Base-by-base conservation (phyloP, 30 jellyfish, hydroid and myxozoan genomes). In the Hydra vulgaris region DNA sequence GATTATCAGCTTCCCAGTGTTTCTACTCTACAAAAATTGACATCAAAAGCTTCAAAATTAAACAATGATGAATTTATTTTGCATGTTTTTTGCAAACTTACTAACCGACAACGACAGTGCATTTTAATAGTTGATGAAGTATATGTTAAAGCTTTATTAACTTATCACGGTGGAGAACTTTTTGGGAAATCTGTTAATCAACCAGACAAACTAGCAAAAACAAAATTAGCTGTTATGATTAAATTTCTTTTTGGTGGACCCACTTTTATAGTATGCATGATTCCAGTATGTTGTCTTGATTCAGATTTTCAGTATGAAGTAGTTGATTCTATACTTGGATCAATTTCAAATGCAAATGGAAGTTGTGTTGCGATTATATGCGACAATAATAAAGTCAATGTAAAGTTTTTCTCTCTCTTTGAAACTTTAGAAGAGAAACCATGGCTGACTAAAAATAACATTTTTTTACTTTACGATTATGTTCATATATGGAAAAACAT, bases 381-480 rank as follows among this genome's bases (percentile, higher is more conserved):
- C 16, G 75, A 68, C 27, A 68, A n/a, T 68, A 68, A 68, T 68
- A 68, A 23, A 68, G 75, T 68, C 26, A 68, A 68, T 23, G 26
- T n/a, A 68, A n/a, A 20, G 27, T 68, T 68, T 68, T 68, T 68
- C 75, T n/a, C 25, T n/a, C 25, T n/a, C 26, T 68, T 68, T 68
- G 27, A 68, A n/a, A 68, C 25, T 20, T 20, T 68, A 23, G 26
- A 20, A 68, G 75, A 68, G 27, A 68, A 68, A 68, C 75, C 75
- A n/a, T 68, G 75, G 75, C 27, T 68, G 27, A 68, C 75, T 68
- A 23, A n/a, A 68, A 23, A 20, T 68, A 23, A 23, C 27, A 68
- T 68, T n/a, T 68, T 68, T 68, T 68, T 20, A n/a, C 27, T 68
- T n/a, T 68, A 68, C 27, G 75, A 68, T 23, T 68, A 68, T 68